These are phyloP conservation scores for Phoxinus phoxinus DNA, from an alignment of 2,113 vertebrate species.

Conservation along the genomic window DNA sequence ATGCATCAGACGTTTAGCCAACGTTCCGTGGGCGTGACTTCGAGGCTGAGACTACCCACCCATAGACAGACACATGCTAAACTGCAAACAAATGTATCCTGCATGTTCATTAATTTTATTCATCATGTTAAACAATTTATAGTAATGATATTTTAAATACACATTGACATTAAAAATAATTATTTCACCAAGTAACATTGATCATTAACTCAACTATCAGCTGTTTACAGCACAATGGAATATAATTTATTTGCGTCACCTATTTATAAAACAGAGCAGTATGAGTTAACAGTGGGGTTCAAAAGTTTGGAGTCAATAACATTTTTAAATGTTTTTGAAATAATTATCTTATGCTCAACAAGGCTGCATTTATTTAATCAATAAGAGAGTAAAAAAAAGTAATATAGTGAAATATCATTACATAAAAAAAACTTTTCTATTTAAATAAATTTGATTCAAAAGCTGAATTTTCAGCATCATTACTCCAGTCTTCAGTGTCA, in stretches of 20 bases:
- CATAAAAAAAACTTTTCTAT: background rate
- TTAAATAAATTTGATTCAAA: background rate
- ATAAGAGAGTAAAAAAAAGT: background rate
- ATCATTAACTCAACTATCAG: background rate
- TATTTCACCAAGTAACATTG: background rate
- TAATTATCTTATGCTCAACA: background rate
- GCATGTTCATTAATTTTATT: background rate
- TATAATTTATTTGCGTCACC: too few relatives aligned
- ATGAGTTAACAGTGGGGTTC: background rate
- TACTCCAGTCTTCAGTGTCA: background rate
- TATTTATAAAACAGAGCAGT: too few relatives aligned
- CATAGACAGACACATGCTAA: too few relatives aligned
- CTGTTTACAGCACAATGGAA: too few relatives aligned
- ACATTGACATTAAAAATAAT: background rate
- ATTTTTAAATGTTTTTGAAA: background rate
- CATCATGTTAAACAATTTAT: background rate
- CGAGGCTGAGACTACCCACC: too few relatives aligned
- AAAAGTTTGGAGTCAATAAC: background rate
- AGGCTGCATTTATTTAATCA: background rate
- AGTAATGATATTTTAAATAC: background rate
- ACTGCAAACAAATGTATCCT: background rate
- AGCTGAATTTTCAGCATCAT: background rate
- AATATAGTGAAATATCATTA: background rate
- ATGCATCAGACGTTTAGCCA: too few relatives aligned
- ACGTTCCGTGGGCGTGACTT: too few relatives aligned